A percentile compares a stretch with the other conserved stretches of the same genome.
Evolutionary conservation across 2,888 invertebrate species (phyloP).

Genomic region (Phengaris alcon): DNA sequence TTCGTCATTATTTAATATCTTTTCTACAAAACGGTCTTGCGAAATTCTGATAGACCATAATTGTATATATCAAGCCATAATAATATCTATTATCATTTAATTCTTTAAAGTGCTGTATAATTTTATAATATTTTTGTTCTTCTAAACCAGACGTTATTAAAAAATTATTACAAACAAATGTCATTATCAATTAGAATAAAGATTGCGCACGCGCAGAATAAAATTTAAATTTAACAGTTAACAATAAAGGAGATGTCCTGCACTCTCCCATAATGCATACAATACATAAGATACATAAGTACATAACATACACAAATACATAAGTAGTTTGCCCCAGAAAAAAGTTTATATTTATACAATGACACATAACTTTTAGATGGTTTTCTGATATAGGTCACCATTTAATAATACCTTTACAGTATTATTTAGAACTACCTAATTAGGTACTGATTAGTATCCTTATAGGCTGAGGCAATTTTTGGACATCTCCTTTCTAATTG

Average conservation of each 20-base stretch:
- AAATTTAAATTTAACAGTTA: no score
- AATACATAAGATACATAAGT: no score
- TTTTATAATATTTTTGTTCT: neutral
- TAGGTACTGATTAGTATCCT: neutral
- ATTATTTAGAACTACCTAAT: neutral
- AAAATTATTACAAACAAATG: neutral
- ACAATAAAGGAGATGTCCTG: no score
- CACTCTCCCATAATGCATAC: no score
- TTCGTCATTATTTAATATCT: constrained; percentile 22
- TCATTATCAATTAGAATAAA: neutral
- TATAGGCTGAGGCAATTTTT: neutral
- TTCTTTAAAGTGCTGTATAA: constrained; percentile 2
- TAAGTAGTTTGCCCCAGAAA: no score
- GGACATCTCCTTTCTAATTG: neutral
- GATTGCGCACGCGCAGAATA: no score
- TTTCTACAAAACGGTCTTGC: constrained; percentile 12
- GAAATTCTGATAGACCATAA: constrained; percentile 7
- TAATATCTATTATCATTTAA: neutral
- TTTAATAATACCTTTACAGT: neutral
- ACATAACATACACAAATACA: no score
- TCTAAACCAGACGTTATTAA: neutral
- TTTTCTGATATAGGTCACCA: neutral
- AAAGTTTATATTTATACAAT: no score
- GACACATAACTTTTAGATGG: no score
- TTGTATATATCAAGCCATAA: constrained; percentile 21